Base-by-base conservation (phyloP, 2,113 vertebrate species). In the Eurystomus gularis region DNA sequence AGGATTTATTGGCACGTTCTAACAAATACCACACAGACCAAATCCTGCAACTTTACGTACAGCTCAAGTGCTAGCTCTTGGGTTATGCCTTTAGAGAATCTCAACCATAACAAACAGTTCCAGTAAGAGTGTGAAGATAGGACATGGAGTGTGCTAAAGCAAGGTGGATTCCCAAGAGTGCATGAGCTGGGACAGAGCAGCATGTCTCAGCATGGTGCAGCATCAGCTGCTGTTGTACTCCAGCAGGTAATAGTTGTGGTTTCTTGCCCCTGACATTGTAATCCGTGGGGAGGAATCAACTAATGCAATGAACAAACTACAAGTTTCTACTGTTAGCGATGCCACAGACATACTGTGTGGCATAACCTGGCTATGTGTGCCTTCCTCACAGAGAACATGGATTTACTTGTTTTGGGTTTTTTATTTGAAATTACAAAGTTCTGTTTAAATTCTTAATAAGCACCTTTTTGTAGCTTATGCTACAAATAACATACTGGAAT, bases 161-260 rank as follows among this genome's bases (percentile, higher is more conserved):
- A 40, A 21, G 33, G 31, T 79, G 60, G 77, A 29, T 61, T 89
- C 17, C 13, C 33, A 39, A 7, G 78, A 3, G 13, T 44, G 33
- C 21, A 5, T 11, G 66, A 90, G 39, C 70, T 60, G 72, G 28
- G 72, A 29, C 2, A 8, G 28, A 72, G 60, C 51, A 51, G 39
- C 10, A 1, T 11, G 8, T 70, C 35, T 82, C 19, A 7, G 16
- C 57, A 54, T 49, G 49, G 44, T 37, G 12, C 29, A 17, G 54
- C 19, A 13, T 39, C 46, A 44, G 37, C 29, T 83, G 64, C 49
- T 37, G 13, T 31, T 31, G 69, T 39, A 29, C 58, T 81, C 48
- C 13, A 57, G 70, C 35, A 31, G 28, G 2, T 70, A 1, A 4
- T 39, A 3, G 13, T 35, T 20, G 37, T 51, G 26, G 0, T 79